Evolutionary conservation across 2,797 vertebrate genomes (phyloP).

Genomic region (Gadopsis bispinosus): DNA sequence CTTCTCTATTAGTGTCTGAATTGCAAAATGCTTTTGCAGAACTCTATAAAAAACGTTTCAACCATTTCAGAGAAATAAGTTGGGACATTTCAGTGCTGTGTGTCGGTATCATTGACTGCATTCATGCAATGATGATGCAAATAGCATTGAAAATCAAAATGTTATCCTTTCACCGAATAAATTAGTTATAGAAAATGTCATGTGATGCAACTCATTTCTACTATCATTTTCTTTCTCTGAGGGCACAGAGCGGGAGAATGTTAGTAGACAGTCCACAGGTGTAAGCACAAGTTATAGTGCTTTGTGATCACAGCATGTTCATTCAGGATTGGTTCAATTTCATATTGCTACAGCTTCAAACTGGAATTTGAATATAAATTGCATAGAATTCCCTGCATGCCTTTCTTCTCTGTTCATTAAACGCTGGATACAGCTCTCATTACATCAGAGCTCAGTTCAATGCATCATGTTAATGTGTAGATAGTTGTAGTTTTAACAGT

Average conservation of each 20-base stretch:
- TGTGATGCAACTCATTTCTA: not conserved
- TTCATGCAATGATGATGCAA: not conserved
- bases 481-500: conserved; percentile 9
- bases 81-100: not conserved
- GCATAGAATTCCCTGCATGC: conserved; percentile 5
- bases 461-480: not conserved
- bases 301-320: conserved; percentile 21
- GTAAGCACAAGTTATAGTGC: not conserved
- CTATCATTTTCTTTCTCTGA: not conserved
- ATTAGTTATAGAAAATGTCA: not conserved
- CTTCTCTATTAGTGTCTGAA: not conserved
- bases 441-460: conserved; percentile 18
- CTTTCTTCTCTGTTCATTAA: conserved; percentile 17
- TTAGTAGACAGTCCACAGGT: not conserved
- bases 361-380: conserved; percentile 4
- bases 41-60: not conserved
- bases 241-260: not conserved
- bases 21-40: not conserved
- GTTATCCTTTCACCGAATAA: not conserved
- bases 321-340: conserved; percentile 31
- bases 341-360: conserved; percentile 5
- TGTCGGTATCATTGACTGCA: not conserved
- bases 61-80: not conserved
- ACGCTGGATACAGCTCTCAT: conserved; percentile 11
- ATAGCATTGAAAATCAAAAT: conserved; percentile 11